Conservation (phyloP, 1,140 invertebrate species). For the Lysiphlebus fabarum region DNA sequence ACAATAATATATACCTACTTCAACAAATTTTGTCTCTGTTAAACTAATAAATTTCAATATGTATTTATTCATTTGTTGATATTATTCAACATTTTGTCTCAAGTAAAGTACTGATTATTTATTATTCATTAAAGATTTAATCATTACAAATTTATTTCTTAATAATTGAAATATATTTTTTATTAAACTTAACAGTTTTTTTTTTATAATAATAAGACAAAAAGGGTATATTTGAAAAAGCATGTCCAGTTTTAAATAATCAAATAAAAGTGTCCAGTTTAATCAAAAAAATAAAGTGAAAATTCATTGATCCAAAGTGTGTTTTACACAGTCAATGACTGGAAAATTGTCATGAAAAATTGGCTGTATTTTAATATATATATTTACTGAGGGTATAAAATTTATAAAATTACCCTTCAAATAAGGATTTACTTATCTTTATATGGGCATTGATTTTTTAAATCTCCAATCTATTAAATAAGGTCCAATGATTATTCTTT, state of each 20-base stretch:
- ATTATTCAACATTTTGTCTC: too few relatives aligned
- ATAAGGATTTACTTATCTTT: neutral
- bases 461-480: neutral
- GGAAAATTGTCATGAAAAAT: constrained; percentile 39
- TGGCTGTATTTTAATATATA: constrained; percentile 18
- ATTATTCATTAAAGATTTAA: too few relatives aligned
- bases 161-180: too few relatives aligned
- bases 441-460: constrained; percentile 9
- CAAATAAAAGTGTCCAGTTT: neutral
- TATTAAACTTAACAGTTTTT: too few relatives aligned
- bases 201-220: too few relatives aligned
- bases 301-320: constrained; percentile 36
- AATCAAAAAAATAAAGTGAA: constrained; percentile 20
- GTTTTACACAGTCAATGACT: constrained; percentile 37
- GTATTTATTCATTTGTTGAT: neutral
- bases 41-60: constrained; percentile 17
- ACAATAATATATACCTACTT: too few relatives aligned
- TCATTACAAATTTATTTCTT: too few relatives aligned
- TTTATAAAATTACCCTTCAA: too few relatives aligned
- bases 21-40: neutral
- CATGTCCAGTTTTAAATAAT: neutral
- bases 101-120: too few relatives aligned
- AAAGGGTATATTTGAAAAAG: too few relatives aligned
- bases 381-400: too few relatives aligned
- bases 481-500: too few relatives aligned